phyloP scores from a whole-genome alignment of 2,888 invertebrate genomes.

The Diaperis boleti region DNA sequence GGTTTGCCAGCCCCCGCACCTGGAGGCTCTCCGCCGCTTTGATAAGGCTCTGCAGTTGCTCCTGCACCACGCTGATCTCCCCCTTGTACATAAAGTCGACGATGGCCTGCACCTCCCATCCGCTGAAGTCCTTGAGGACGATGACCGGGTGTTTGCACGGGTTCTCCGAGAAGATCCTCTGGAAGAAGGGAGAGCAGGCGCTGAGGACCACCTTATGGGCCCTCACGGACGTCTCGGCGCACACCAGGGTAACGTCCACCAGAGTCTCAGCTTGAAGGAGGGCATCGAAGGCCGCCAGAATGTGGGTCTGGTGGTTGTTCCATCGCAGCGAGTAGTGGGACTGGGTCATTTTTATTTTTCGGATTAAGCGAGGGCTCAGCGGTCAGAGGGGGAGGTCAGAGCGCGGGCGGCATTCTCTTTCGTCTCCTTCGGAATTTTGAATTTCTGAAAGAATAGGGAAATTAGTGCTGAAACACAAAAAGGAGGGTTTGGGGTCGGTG shows the following conservation, averaged over 20 bases:
- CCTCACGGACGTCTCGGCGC: constrained; percentile 85
- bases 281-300: constrained; percentile 90
- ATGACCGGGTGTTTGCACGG: constrained; percentile 95
- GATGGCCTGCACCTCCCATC: constrained; percentile 90
- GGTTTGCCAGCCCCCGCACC: constrained; percentile 80
- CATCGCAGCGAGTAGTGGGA: constrained; percentile 93
- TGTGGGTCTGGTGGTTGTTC: constrained; percentile 93
- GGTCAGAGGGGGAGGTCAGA: constrained; percentile 23
- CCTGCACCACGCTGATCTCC: constrained; percentile 89
- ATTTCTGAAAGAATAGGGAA: constrained; percentile 58
- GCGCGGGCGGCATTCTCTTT: constrained; percentile 50
- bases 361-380: not conserved
- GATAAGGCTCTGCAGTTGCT: constrained; percentile 85
- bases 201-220: constrained; percentile 94
- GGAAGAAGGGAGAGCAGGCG: constrained; percentile 90
- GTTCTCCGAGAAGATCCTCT: constrained; percentile 88
- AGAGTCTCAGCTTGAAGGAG: constrained; percentile 87
- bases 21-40: constrained; percentile 90
- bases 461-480: not conserved
- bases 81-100: constrained; percentile 96
- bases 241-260: constrained; percentile 91
- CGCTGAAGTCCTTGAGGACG: constrained; percentile 89
- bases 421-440: constrained; percentile 59
- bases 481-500: not conserved
- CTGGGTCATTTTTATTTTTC: constrained; percentile 65